Conservation (phyloP, 2,113 vertebrate genomes). For the Atherinomorus stipes region DNA sequence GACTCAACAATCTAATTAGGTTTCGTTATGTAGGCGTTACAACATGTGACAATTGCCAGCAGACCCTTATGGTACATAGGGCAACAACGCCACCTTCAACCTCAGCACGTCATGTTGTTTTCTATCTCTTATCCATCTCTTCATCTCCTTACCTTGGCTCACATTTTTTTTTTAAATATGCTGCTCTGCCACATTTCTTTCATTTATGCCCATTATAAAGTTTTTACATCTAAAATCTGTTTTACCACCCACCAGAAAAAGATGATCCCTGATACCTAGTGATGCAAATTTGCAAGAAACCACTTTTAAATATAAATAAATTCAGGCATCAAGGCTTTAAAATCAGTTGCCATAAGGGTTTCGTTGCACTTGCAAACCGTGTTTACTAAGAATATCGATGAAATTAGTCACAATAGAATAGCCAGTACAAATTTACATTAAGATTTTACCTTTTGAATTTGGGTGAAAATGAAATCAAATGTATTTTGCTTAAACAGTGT, state of each 20-base stretch:
- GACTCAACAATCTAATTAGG: constrained; percentile 82
- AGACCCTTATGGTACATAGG: constrained; percentile 23
- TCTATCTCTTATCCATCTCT: background rate
- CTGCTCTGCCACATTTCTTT: background rate
- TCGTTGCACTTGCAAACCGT: background rate
- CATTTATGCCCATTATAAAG: background rate
- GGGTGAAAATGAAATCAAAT: no score
- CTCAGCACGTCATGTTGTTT: background rate
- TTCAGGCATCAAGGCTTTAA: no score
- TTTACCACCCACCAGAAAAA: background rate
- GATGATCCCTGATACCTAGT: no score
- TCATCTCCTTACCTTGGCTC: background rate
- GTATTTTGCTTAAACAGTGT: no score
- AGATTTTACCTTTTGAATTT: no score
- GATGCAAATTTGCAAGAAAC: no score
- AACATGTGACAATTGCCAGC: constrained; percentile 51
- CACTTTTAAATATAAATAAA: no score
- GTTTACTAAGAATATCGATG: background rate
- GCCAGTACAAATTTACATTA: no score
- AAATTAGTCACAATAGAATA: no score
- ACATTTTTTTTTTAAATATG: constrained; percentile 1
- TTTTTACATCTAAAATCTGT: background rate
- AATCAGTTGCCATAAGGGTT: no score
- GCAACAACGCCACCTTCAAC: constrained; percentile 35
- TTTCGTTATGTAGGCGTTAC: constrained; percentile 67